Evolutionary conservation across 2,797 vertebrate species (phyloP).

Genomic region (Sebastes matsubarae): DNA sequence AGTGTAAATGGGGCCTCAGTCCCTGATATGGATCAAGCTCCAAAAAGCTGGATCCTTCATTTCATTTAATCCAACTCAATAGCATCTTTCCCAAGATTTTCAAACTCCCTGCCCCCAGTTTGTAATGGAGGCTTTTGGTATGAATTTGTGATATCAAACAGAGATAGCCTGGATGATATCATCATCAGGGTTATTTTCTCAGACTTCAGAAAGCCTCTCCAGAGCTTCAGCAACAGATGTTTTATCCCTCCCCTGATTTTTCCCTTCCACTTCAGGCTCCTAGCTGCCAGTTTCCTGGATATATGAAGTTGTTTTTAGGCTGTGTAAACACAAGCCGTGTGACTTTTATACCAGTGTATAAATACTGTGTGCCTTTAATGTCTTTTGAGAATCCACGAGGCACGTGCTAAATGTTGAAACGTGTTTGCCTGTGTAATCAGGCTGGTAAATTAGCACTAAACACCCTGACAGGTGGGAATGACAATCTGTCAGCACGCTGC

Average conservation of each 20-base stretch:
- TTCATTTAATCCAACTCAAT: not conserved
- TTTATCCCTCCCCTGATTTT: not conserved
- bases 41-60: not conserved
- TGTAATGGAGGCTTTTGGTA: not conserved
- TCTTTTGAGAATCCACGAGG: slow-evolving; percentile 20
- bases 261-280: not conserved
- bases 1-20: not conserved
- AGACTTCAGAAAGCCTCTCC: not conserved
- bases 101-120: not conserved
- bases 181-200: not conserved
- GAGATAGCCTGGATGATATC: not conserved
- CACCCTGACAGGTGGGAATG: slow-evolving; percentile 53
- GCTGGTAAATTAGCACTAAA: slow-evolving; percentile 67
- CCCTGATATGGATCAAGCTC: not conserved
- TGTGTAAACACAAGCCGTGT: slow-evolving; percentile 5
- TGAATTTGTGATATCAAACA: not conserved
- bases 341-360: slow-evolving; percentile 5
- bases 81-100: not conserved
- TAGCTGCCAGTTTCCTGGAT: not conserved
- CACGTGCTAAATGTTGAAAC: slow-evolving; percentile 25
- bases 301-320: slow-evolving; percentile 7
- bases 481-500: slow-evolving; percentile 52
- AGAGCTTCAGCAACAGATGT: not conserved
- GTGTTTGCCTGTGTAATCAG: slow-evolving; percentile 58
- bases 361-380: not conserved